Conservation (phyloP, 2,888 invertebrate species). For the Neoascia interrupta region DNA sequence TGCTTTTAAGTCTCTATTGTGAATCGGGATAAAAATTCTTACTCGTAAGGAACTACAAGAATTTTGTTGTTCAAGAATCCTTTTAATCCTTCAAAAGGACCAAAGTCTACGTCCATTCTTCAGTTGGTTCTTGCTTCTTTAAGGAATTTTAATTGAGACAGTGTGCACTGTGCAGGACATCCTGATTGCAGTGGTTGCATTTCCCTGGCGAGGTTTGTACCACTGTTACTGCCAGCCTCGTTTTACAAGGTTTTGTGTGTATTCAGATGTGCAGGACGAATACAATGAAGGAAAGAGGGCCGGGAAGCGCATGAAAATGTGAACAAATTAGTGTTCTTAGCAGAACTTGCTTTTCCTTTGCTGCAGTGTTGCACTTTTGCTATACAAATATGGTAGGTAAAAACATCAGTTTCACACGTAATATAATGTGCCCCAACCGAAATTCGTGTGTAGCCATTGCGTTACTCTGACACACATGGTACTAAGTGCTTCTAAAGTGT, state of each 20-base stretch:
- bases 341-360: too few species aligned
- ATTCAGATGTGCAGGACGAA: too few species aligned
- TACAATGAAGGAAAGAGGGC: too few species aligned
- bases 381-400: too few species aligned
- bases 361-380: too few species aligned
- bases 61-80: background rate
- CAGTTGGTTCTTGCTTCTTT: background rate
- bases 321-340: too few species aligned
- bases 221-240: too few species aligned
- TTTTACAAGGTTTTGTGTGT: too few species aligned
- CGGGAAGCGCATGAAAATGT: too few species aligned
- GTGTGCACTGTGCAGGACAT: slow-evolving; percentile 22
- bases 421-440: slow-evolving; percentile 28
- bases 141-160: slow-evolving; percentile 34
- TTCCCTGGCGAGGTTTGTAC: too few species aligned
- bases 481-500: slow-evolving; percentile 12
- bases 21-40: background rate
- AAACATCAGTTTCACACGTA: slow-evolving; percentile 38
- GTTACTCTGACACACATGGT: background rate
- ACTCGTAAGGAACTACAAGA: too few species aligned
- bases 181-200: background rate
- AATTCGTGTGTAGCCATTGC: too few species aligned
- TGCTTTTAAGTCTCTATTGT: slow-evolving; percentile 5
- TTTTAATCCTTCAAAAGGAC: background rate
- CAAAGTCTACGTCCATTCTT: background rate